Evolutionary conservation across 2,888 invertebrate species (phyloP).

Genomic region (Cactoblastis cactorum): DNA sequence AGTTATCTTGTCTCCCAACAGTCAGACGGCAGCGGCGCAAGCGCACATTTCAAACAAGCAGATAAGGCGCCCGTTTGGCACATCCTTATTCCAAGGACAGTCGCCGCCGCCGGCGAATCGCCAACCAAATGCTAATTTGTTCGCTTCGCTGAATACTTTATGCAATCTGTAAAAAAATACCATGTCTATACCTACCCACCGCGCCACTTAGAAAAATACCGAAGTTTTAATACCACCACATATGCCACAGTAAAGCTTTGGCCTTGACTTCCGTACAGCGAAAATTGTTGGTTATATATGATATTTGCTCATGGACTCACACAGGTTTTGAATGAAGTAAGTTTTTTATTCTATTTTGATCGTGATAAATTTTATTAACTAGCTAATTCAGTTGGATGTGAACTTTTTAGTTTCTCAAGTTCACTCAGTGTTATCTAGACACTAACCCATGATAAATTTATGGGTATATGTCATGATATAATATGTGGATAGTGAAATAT

Average conservation of each 20-base stretch:
- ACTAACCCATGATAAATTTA: too few relatives aligned
- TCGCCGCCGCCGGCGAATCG: conserved; percentile 46
- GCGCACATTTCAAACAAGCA: conserved; percentile 36
- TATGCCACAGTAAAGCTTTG: conserved; percentile 22
- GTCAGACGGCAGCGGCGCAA: not conserved
- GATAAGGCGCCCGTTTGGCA: conserved; percentile 56
- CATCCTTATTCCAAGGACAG: conserved; percentile 76
- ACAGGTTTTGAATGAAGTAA: conserved; percentile 22
- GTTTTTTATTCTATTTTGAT: not conserved
- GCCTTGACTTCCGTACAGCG: conserved; percentile 32
- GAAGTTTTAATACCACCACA: conserved; percentile 34
- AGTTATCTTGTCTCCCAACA: not conserved
- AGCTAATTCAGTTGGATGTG: not conserved
- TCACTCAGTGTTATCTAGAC: too few relatives aligned
- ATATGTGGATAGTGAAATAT: too few relatives aligned
- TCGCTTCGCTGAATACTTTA: conserved; percentile 67
- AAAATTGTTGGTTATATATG: conserved; percentile 44
- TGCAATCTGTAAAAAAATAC: conserved; percentile 54
- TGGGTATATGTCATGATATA: too few relatives aligned
- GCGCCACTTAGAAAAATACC: conserved; percentile 45
- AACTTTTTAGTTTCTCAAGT: too few relatives aligned
- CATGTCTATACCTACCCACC: conserved; percentile 32
- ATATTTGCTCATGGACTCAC: conserved; percentile 30
- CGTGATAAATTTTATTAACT: not conserved
- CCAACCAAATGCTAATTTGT: conserved; percentile 70